phyloP scores from a whole-genome alignment of 2,113 vertebrate species.

The zebrafish (Danio rerio) region DNA sequence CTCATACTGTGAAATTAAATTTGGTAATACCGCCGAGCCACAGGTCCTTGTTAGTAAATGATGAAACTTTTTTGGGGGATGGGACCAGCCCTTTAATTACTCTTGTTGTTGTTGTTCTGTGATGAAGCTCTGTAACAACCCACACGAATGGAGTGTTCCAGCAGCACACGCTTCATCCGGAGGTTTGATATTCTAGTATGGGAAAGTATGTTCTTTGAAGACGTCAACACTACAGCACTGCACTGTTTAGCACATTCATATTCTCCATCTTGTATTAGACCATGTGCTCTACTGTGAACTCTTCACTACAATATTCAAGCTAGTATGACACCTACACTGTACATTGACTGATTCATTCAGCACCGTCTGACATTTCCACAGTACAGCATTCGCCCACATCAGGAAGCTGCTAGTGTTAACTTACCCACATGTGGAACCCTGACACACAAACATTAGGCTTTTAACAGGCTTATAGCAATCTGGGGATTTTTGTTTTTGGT shows the following conservation, averaged over 20 bases:
- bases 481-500: conserved; percentile 13
- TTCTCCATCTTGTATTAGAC: neutral
- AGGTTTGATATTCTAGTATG: neutral
- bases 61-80: too few species aligned
- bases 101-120: neutral
- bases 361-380: neutral
- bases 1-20: too few species aligned
- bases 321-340: conserved; percentile 7
- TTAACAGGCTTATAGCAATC: neutral
- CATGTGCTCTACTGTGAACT: neutral
- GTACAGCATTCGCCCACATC: conserved; percentile 11
- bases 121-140: neutral
- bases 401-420: neutral
- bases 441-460: neutral
- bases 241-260: conserved; percentile 7
- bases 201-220: neutral
- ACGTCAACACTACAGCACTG: neutral
- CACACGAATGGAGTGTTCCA: conserved; percentile 2
- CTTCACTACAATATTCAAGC: neutral
- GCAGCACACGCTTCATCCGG: neutral
- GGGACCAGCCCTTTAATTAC: neutral
- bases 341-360: conserved; percentile 12
- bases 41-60: too few species aligned
- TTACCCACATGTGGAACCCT: neutral
- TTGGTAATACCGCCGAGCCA: too few species aligned